Evolutionary conservation across 2,888 invertebrate genomes (phyloP).

Genomic region (Zaprionus lineosus): DNA sequence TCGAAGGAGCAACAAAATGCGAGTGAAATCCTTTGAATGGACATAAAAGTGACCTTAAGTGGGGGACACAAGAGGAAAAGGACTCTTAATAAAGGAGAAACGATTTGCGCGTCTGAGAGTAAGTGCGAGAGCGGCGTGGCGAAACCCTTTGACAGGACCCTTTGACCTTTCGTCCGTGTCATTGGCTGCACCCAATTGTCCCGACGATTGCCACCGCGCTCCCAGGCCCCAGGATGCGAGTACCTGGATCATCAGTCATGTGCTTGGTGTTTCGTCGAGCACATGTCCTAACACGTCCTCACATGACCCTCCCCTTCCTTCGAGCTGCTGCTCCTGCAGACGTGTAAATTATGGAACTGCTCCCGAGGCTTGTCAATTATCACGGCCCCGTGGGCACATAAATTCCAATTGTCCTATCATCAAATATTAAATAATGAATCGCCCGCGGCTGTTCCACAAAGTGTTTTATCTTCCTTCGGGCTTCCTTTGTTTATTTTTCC

Average conservation of each 20-base stretch:
- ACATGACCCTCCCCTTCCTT: too few relatives aligned
- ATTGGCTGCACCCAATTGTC: slow-evolving; percentile 6
- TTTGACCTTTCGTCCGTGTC: slow-evolving; percentile 25
- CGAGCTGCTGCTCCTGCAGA: slow-evolving; percentile 30
- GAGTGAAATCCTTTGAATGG: slow-evolving; percentile 1
- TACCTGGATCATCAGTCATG: slow-evolving; percentile 33
- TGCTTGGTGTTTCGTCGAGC: slow-evolving; percentile 1
- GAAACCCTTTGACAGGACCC: slow-evolving; percentile 17
- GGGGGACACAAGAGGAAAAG: too few relatives aligned
- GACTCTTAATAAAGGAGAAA: slow-evolving; percentile 26
- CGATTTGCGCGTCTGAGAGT: slow-evolving; percentile 30
- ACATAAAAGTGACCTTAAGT: slow-evolving; percentile 5
- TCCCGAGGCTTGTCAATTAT: slow-evolving; percentile 63
- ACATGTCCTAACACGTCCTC: slow-evolving; percentile 2
- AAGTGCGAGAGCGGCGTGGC: slow-evolving; percentile 6
- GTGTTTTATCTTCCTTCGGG: slow-evolving; percentile 11
- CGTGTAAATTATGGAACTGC: slow-evolving; percentile 49
- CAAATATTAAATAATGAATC: slow-evolving; percentile 59
- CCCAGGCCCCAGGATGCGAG: too few relatives aligned
- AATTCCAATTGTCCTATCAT: slow-evolving; percentile 66
- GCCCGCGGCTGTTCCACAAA: slow-evolving; percentile 46
- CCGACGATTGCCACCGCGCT: too few relatives aligned
- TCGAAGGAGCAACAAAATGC: slow-evolving; percentile 1
- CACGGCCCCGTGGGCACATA: slow-evolving; percentile 49
- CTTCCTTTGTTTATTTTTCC: not conserved